These are phyloP conservation scores for Copsychus sechellarum DNA, from an alignment of 2,113 vertebrate species.

Conservation along the genomic window DNA sequence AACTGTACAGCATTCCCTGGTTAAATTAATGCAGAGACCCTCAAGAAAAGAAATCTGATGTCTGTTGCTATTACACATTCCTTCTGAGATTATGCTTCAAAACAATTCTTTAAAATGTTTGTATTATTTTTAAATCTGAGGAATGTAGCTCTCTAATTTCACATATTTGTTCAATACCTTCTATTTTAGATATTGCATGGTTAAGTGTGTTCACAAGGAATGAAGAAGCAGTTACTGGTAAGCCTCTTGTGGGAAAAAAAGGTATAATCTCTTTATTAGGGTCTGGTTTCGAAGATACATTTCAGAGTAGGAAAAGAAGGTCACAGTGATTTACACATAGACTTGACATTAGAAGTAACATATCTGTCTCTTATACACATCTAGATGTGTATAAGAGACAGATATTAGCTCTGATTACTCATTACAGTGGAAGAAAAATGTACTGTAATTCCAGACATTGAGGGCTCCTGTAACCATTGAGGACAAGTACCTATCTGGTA, in stretches of 20 bases:
- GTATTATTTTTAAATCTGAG: neutral
- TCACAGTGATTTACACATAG: neutral
- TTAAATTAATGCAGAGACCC: neutral
- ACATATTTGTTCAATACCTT: neutral
- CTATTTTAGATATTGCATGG: constrained; percentile 47
- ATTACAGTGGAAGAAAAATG: neutral
- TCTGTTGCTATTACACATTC: neutral
- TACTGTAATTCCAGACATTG: neutral
- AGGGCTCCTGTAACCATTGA: neutral
- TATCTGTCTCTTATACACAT: too few species aligned
- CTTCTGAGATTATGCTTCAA: neutral
- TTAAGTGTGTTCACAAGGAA: constrained; percentile 17
- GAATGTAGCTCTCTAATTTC: neutral
- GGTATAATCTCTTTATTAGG: neutral
- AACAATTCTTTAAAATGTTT: neutral
- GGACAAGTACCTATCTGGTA: neutral
- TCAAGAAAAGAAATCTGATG: neutral
- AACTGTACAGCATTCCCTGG: neutral
- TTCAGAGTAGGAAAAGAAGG: neutral
- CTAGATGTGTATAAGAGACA: too few species aligned
- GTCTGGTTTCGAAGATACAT: neutral
- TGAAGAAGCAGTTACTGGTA: neutral
- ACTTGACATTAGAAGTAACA: neutral
- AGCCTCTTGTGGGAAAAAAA: neutral
- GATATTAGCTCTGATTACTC: too few species aligned